Percentiles rank a stretch among this genome's conserved stretches.
phyloP scores from a whole-genome alignment of 2,113 vertebrate species.

The Platichthys stellatus region DNA sequence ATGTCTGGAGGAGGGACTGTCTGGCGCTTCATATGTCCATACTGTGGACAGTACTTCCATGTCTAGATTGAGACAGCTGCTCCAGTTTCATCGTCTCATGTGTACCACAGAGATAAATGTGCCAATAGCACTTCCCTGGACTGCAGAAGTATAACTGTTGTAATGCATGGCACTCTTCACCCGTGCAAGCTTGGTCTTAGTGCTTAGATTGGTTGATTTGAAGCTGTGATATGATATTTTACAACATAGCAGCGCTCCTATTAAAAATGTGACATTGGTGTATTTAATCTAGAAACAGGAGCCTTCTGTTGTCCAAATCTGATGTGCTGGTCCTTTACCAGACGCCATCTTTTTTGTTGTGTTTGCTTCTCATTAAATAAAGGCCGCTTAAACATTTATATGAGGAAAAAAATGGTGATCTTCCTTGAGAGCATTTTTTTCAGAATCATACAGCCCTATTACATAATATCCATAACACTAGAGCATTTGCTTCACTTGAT shows the following conservation, averaged over 20 bases:
- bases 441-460: too few relatives aligned
- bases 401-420: too few relatives aligned
- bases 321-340: background rate
- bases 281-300: too few relatives aligned
- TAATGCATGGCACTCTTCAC: slow-evolving; percentile 13
- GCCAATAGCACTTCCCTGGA: slow-evolving; percentile 36
- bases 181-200: too few relatives aligned
- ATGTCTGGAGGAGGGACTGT: slow-evolving; percentile 60
- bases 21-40: slow-evolving; percentile 47
- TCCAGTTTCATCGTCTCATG: slow-evolving; percentile 31
- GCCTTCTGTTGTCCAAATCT: too few relatives aligned
- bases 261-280: too few relatives aligned
- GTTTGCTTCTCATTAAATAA: too few relatives aligned
- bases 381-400: too few relatives aligned
- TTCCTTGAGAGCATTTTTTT: too few relatives aligned
- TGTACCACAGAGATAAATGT: slow-evolving; percentile 55
- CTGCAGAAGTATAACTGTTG: slow-evolving; percentile 31
- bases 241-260: background rate
- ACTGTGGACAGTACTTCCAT: slow-evolving; percentile 37
- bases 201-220: background rate
- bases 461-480: too few relatives aligned
- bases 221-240: background rate
- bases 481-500: too few relatives aligned
- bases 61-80: slow-evolving; percentile 63
- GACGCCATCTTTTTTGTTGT: background rate